Base-by-base conservation (phyloP, 2,113 vertebrate genomes). In the Charadrius vociferus region DNA sequence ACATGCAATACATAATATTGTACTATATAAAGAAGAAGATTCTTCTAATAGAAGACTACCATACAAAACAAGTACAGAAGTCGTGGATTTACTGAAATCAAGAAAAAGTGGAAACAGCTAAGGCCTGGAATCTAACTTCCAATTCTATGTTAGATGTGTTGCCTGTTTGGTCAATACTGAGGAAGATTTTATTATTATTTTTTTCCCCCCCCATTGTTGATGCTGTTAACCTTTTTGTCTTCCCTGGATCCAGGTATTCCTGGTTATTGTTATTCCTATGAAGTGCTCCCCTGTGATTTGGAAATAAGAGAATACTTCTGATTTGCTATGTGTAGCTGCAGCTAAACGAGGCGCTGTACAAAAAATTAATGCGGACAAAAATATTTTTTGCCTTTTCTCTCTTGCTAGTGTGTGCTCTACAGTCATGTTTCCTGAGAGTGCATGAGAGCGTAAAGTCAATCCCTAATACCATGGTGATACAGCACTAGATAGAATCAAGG, bases 391-490 rank as follows among this genome's bases (percentile, higher is more conserved):
- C 14, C 36, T 66, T 74, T 93, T 53, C 8, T 63, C 2, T 80
- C 26, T 67, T 67, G 13, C n/a, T 82, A 6, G 11, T 50, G 4
- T 73, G 39, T 70, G 30, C 36, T 73, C 56, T 82, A 34, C 17
- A 66, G 26, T 62, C 4, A 2, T 7, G 20, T 53, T 36, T 82
- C 49, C 61, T 36, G 15, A 26, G 70, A 52, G 20, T 32, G 12
- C n/a, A 3, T 52, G 23, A 73, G 14, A 52, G 26, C 41, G 27
- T 43, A 5, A 62, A 86, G 21, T 58, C 61, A 52, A 0, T 71
- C 21, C 32, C 41, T 66, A 5, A 56, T 61, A 7, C 0, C 0
- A 9, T 39, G 18, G 34, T 63, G 37, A 29, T 68, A 13, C 8
- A 87, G 37, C 24, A 12, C 32, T 45, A 59, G 63, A 32, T 14